Conservation (phyloP, 2,888 invertebrate genomes). For the Petrolisthes cinctipes region DNA sequence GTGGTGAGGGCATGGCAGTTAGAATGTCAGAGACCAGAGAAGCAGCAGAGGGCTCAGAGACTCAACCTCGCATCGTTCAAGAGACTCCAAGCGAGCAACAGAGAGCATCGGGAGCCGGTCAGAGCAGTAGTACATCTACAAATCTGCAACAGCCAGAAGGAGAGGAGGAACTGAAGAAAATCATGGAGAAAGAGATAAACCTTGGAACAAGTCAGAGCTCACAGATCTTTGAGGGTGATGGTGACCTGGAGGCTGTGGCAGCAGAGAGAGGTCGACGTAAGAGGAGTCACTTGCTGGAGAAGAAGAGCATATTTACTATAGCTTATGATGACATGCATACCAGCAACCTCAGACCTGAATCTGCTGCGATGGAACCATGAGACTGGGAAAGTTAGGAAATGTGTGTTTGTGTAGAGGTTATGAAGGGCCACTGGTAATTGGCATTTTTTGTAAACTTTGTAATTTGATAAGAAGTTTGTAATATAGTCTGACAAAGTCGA, state of each 20-base stretch:
- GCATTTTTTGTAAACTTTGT: too few relatives aligned
- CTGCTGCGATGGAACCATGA: slow-evolving; percentile 55
- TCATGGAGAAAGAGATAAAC: slow-evolving; percentile 58
- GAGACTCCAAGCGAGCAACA: slow-evolving; percentile 18
- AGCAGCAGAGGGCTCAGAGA: slow-evolving; percentile 44
- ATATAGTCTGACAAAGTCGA: too few relatives aligned
- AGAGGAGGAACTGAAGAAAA: slow-evolving; percentile 48
- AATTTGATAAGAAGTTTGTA: too few relatives aligned
- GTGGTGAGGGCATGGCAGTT: background rate
- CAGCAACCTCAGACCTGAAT: slow-evolving; percentile 76
- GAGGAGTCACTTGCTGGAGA: slow-evolving; percentile 76
- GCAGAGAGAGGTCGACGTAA: slow-evolving; percentile 60
- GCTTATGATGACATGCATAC: slow-evolving; percentile 92
- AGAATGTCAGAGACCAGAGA: slow-evolving; percentile 24
- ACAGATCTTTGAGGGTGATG: slow-evolving; percentile 51
- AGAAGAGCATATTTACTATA: slow-evolving; percentile 93
- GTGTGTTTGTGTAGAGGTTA: slow-evolving; percentile 9
- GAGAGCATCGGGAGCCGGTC: background rate
- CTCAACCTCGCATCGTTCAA: background rate
- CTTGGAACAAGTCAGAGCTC: slow-evolving; percentile 49
- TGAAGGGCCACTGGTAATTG: background rate
- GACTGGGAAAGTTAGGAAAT: slow-evolving; percentile 3
- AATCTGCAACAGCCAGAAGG: slow-evolving; percentile 29
- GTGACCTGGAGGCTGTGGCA: slow-evolving; percentile 47
- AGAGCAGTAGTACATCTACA: slow-evolving; percentile 1